Evolutionary conservation across 2,113 vertebrate species (phyloP).

Genomic region (Physeter macrocephalus): DNA sequence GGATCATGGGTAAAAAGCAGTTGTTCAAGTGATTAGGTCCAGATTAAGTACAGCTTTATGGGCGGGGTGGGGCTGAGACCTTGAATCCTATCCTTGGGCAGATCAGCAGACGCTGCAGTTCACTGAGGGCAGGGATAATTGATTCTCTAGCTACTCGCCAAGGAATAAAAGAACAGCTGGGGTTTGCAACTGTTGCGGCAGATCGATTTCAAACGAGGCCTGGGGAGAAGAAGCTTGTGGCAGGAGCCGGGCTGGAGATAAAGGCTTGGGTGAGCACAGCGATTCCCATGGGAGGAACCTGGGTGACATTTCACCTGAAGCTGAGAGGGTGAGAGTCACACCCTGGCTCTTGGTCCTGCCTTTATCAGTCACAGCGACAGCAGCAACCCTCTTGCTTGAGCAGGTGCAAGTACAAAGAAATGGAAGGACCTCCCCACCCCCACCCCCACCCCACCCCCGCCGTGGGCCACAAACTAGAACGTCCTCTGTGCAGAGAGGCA

Average conservation of each 20-base stretch:
- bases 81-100: neutral
- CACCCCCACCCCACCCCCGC: too few species aligned
- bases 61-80: neutral
- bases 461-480: too few species aligned
- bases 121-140: neutral
- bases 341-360: neutral
- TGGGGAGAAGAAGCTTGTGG: neutral
- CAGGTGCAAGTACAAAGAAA: neutral
- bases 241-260: neutral
- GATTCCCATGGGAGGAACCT: neutral
- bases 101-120: neutral
- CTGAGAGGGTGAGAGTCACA: neutral
- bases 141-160: constrained; percentile 21
- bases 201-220: constrained; percentile 62
- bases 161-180: constrained; percentile 54
- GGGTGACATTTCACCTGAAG: neutral
- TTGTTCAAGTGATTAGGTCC: constrained; percentile 33
- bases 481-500: neutral
- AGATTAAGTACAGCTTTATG: neutral
- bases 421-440: neutral
- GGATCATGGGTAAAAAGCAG: constrained; percentile 31
- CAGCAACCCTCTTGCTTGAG: neutral
- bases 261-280: neutral
- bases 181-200: constrained; percentile 56
- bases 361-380: neutral